Percentiles rank a stretch among this genome's conserved stretches.
Evolutionary conservation across 2,888 invertebrate genomes (phyloP).

Genomic region (Xestia ashworthii): DNA sequence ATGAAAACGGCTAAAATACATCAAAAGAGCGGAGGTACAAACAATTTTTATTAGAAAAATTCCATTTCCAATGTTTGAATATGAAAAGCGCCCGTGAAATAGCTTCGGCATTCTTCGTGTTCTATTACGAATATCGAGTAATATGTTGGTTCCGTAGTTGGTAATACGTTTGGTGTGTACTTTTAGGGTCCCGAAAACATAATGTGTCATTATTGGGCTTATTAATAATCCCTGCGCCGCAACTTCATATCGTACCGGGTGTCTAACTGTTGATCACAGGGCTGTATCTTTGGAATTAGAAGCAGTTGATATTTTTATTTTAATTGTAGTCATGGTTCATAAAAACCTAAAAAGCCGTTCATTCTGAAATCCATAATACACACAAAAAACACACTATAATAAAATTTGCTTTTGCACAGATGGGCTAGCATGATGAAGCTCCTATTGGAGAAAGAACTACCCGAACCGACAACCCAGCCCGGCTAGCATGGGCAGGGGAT

Average conservation of each 20-base stretch:
- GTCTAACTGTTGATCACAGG: background rate
- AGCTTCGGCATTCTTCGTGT: conserved; percentile 55
- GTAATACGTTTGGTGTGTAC: conserved; percentile 34
- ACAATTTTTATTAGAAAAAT: conserved; percentile 62
- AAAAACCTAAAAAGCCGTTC: background rate
- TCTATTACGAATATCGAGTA: conserved; percentile 63
- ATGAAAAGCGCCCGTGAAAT: conserved; percentile 59
- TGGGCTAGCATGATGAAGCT: too few relatives aligned
- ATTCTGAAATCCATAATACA: background rate
- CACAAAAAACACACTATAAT: background rate
- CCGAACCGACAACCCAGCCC: too few relatives aligned
- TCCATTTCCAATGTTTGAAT: conserved; percentile 62
- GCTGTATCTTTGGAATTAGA: background rate
- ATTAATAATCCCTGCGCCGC: background rate
- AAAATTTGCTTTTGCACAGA: background rate
- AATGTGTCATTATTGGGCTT: too few relatives aligned
- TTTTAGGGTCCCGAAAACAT: conserved; percentile 9
- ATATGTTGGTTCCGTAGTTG: conserved; percentile 49
- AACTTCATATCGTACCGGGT: background rate
- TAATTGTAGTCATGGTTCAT: background rate
- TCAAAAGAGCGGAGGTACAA: conserved; percentile 40
- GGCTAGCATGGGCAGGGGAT: too few relatives aligned
- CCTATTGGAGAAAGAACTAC: too few relatives aligned
- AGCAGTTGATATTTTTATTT: background rate
- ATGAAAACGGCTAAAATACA: conserved; percentile 41